Evolutionary conservation across 2,113 vertebrate species (phyloP).

Genomic region (Onychostoma macrolepis): DNA sequence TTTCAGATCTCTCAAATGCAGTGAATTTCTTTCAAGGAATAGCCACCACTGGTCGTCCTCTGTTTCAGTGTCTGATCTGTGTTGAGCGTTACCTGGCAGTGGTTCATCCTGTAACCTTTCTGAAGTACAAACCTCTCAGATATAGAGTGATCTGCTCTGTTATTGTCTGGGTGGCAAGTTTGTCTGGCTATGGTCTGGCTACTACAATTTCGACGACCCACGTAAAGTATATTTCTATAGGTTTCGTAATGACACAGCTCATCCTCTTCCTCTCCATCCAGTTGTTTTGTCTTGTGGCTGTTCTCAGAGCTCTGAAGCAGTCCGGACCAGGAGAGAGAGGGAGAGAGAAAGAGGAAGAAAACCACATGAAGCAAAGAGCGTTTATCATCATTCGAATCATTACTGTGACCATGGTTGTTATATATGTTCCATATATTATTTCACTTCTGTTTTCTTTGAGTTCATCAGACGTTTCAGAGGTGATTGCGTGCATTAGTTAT

Average conservation of each 20-base stretch:
- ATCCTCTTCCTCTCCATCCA: conserved; percentile 5
- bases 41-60: conserved; percentile 9
- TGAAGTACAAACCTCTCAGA: conserved; percentile 47
- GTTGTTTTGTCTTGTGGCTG: conserved; percentile 5
- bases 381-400: conserved; percentile 24
- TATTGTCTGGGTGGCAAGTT: conserved; percentile 24
- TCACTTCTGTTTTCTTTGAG: not conserved
- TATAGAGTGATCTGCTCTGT: conserved; percentile 34
- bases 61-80: conserved; percentile 41
- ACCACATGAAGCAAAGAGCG: conserved; percentile 46
- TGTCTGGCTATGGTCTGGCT: not conserved
- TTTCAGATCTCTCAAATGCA: not conserved
- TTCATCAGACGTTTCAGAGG: not conserved
- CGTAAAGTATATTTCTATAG: not conserved
- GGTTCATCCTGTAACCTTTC: conserved; percentile 43
- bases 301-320: conserved; percentile 14
- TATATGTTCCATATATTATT: conserved; percentile 24
- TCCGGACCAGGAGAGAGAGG: conserved; percentile 13
- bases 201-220: not conserved
- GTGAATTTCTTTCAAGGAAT: not conserved
- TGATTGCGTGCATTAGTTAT: not conserved
- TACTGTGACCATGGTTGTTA: conserved; percentile 19
- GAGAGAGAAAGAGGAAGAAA: conserved; percentile 8
- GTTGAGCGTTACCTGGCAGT: conserved; percentile 21
- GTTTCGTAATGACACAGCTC: not conserved